Conservation (phyloP, 2,797 vertebrate species). For the Halcyon leucocephala region DNA sequence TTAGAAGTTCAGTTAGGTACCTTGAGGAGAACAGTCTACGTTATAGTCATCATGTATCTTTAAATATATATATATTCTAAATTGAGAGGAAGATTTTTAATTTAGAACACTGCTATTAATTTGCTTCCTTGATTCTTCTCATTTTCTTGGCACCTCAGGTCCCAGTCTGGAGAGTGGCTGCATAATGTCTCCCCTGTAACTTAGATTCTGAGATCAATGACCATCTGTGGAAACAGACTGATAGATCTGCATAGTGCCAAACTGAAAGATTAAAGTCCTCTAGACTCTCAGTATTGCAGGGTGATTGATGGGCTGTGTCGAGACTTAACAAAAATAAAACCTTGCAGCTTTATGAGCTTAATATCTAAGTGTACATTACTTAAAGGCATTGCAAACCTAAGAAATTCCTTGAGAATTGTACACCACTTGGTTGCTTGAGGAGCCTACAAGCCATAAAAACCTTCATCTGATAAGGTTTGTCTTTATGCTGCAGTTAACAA, state of each 20-base stretch:
- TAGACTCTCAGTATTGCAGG: neutral
- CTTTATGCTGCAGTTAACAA: neutral
- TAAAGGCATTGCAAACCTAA: neutral
- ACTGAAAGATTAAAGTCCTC: neutral
- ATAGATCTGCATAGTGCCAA: neutral
- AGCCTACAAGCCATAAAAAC: neutral
- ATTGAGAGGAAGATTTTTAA: neutral
- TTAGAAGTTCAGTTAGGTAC: neutral
- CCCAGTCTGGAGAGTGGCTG: neutral
- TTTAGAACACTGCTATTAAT: neutral
- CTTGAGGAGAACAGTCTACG: neutral
- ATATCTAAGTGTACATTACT: neutral
- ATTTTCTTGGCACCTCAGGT: neutral
- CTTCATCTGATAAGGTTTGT: conserved; percentile 16
- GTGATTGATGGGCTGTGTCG: neutral
- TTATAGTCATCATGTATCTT: neutral
- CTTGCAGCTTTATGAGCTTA: neutral
- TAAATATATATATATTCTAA: neutral
- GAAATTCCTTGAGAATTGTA: neutral
- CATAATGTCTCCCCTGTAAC: neutral
- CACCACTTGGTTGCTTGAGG: neutral
- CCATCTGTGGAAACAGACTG: neutral
- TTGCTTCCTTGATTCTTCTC: neutral
- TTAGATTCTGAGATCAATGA: neutral
- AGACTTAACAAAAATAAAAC: neutral